Base-by-base conservation (phyloP, 2,797 vertebrate species). In the Erithacus rubecula region DNA sequence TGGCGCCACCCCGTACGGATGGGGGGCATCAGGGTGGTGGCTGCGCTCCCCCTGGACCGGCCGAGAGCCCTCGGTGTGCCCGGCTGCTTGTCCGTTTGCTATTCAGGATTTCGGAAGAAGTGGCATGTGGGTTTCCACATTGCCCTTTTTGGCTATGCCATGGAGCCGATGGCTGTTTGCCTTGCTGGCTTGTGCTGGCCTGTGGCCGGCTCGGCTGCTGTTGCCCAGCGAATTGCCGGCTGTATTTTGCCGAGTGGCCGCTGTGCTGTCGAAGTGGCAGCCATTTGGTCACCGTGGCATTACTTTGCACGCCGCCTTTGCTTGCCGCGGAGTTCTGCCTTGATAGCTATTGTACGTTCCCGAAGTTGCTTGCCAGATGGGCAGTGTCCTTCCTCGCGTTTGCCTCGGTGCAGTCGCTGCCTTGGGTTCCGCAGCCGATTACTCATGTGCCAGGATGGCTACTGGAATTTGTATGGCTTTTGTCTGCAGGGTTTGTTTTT, bases 261-360 rank as follows among this genome's bases (percentile, higher is more conserved):
- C 90, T 64, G 94, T n/a, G 77, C 87, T 83, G 37, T 47, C 30
- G 81, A 63, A 70, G 92, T 89, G 93, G 90, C 92, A 94, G 90
- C 90, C 92, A 95, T 95, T 96, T 96, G 95, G 93, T 95, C 94
- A 89, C 88, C 21, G 60, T 96, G 83, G 90, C 81, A 67, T 82
- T 69, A 59, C 67, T 95, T 69, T 11, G 15, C 78, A 4, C 18
- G 2, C 64, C 18, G 67, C 86, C 44, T 76, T 63, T 29, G 80
- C 90, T 69, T 12, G 62, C 65, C 7, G 5, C 10, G 12, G 83
- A 53, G 76, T 88, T 77, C 36, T 76, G 60, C 62, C 47, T 37
- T 4, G 22, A 1, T 43, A 7, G 63, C 81, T 32, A 11, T 60
- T 67, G 41, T 62, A 15, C 1, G 7, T 26, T 65, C 60, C 51